Evolutionary conservation across 2,888 invertebrate genomes (phyloP).

Genomic region (Invenusta paracnida): DNA sequence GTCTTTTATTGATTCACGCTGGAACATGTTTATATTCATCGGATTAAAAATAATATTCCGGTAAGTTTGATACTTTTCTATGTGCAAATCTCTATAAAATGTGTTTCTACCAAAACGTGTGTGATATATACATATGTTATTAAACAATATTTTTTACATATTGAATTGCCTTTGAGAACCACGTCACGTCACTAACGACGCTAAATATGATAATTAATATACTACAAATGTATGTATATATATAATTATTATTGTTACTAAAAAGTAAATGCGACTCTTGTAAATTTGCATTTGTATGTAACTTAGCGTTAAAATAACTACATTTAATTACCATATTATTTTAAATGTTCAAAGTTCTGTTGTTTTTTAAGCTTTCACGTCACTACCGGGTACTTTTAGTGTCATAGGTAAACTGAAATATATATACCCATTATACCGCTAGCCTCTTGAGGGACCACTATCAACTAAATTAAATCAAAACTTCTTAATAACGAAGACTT

Average conservation of each 20-base stretch:
- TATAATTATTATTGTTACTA: neutral
- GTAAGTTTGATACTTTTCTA: neutral
- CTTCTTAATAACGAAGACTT: neutral
- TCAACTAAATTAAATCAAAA: neutral
- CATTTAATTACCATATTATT: neutral
- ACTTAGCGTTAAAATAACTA: neutral
- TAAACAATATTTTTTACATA: neutral
- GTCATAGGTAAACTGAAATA: neutral
- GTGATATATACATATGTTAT: neutral
- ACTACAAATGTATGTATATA: neutral
- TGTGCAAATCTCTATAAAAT: neutral
- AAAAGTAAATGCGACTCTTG: neutral
- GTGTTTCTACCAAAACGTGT: neutral
- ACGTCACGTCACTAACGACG: neutral
- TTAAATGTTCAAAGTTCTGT: neutral
- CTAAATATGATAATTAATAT: neutral
- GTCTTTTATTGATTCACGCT: too few relatives aligned
- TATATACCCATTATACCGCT: neutral
- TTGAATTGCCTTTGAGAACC: neutral
- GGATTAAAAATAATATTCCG: neutral
- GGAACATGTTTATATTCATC: neutral
- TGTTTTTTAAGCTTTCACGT: neutral
- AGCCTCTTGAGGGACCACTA: neutral
- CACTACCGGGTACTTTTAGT: neutral
- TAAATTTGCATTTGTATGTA: neutral